phyloP scores from a whole-genome alignment of 2,888 invertebrate species.

The Lymantria dispar region DNA sequence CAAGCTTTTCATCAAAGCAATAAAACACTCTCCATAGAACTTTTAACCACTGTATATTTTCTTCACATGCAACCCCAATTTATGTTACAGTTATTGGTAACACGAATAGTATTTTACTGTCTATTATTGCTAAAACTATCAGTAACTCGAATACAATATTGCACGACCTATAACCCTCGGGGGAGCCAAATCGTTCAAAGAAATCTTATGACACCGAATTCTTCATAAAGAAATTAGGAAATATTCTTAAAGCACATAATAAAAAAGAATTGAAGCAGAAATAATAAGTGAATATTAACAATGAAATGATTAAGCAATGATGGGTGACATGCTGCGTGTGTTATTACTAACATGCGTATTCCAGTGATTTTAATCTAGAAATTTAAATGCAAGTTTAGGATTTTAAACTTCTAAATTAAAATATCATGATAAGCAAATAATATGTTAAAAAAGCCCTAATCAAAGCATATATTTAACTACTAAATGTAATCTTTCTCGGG shows the following conservation, averaged over 20 bases:
- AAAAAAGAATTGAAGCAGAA: constrained; percentile 52
- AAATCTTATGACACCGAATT: constrained; percentile 73
- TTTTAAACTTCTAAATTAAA: constrained; percentile 12
- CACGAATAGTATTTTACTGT: neutral
- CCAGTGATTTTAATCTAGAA: constrained; percentile 26
- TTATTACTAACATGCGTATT: constrained; percentile 44
- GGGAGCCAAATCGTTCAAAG: constrained; percentile 68
- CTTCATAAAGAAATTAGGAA: constrained; percentile 60
- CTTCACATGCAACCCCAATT: constrained; percentile 50
- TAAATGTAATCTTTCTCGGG: constrained; percentile 15
- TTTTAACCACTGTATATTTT: constrained; percentile 30
- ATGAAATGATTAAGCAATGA: constrained; percentile 55
- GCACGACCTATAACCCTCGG: constrained; percentile 66
- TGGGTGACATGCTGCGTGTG: constrained; percentile 53
- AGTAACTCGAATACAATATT: constrained; percentile 19
- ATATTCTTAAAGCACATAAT: constrained; percentile 51
- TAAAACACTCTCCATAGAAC: constrained; percentile 29
- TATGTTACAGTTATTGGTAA: neutral
- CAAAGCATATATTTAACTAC: neutral
- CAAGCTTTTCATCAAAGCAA: constrained; percentile 25
- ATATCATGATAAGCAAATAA: constrained; percentile 18
- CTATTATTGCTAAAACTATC: neutral
- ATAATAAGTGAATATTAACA: constrained; percentile 60
- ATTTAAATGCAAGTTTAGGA: constrained; percentile 16
- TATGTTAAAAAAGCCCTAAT: constrained; percentile 21